Evolutionary conservation across 2,113 vertebrate species (phyloP), one percentile per base, ranked within the genome.

Genomic region (Lophochroa leadbeateri): DNA sequence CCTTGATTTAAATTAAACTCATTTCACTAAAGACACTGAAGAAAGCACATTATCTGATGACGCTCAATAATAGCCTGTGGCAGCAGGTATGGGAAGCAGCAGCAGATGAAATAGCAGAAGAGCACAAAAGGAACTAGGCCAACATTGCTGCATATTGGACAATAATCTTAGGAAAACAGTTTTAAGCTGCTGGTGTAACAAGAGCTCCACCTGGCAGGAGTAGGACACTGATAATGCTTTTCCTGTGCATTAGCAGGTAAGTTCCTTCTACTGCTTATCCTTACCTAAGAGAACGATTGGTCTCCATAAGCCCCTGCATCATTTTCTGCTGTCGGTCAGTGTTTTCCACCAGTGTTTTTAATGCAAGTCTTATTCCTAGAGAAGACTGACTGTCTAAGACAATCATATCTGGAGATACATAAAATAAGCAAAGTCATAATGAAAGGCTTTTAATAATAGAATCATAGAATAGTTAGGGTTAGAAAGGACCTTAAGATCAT

Each of bases 211-310:
- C 20, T 61, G 49, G 31, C 23, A 80, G 18, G 5, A 92, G 37
- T 37, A 0, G 2, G 20, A 44, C 31, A 31, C 15, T 13, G 11
- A 16, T 7, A 58, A 27, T 19, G n/a, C 33, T 60, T 74, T 33
- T 7, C 61, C 37, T 88, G 67, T 58, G 16, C 50, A 49, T 46
- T 75, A 70, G 61, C 37, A 60, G n/a, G 9, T 37, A 57, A 69
- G 3, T 33, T 63, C 28, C 39, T 78, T 29, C 76, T 57, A 28
- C 33, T 47, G 49, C 2, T 4, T 67, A 16, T 24, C 33, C 96
- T 98, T 97, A 99, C 99, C 98, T 99, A 52, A 99, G 98, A 37
- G 95, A 97, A 46, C 81, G 98, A 97, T 99, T 99, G 31, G 97
- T 95, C 92, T 98, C 97, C 93, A 99, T 97, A 46, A 99, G 98